Percentiles rank a stretch among this genome's conserved stretches.
Evolutionary conservation across 2,888 invertebrate species (phyloP).

Genomic region (Plagodis dolabraria): DNA sequence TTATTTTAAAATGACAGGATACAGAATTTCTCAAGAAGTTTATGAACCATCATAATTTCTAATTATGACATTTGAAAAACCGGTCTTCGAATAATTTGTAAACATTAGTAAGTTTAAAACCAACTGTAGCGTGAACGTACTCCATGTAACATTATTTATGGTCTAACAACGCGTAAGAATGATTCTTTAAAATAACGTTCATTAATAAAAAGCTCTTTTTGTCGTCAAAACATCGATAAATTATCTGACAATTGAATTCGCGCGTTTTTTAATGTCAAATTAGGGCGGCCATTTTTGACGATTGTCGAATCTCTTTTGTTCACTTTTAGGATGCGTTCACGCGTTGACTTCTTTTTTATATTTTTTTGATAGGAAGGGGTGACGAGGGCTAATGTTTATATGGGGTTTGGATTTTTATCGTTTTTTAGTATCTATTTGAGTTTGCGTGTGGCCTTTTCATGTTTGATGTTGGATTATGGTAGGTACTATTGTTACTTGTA

Average conservation of each 20-base stretch:
- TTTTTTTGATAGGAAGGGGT: slow-evolving; percentile 70
- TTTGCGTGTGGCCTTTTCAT: slow-evolving; percentile 62
- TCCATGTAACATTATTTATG: slow-evolving; percentile 67
- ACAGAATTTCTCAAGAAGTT: slow-evolving; percentile 38
- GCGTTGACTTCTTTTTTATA: slow-evolving; percentile 50
- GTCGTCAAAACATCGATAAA: slow-evolving; percentile 79
- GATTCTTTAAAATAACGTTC: slow-evolving; percentile 62
- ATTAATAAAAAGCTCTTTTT: slow-evolving; percentile 71
- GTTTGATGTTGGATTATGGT: slow-evolving; percentile 48
- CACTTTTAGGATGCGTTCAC: slow-evolving; percentile 69
- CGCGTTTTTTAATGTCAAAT: slow-evolving; percentile 82
- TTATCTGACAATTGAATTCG: slow-evolving; percentile 78
- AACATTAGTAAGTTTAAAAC: slow-evolving; percentile 63
- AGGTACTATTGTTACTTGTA: slow-evolving; percentile 51
- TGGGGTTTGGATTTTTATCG: slow-evolving; percentile 38
- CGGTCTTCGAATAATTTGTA: slow-evolving; percentile 62
- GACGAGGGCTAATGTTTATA: slow-evolving; percentile 46
- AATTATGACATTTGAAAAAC: slow-evolving; percentile 45
- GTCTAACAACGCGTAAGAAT: slow-evolving; percentile 55
- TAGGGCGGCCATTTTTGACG: slow-evolving; percentile 73
- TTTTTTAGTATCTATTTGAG: slow-evolving; percentile 45
- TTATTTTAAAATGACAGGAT: slow-evolving; percentile 11
- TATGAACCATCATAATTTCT: slow-evolving; percentile 55
- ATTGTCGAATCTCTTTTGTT: slow-evolving; percentile 64
- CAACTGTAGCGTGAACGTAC: slow-evolving; percentile 71